A percentile compares a stretch with the other conserved stretches of the same genome.
phyloP scores from a whole-genome alignment of 2,797 vertebrate genomes.

The Xiphorhynchus erythropygius region DNA sequence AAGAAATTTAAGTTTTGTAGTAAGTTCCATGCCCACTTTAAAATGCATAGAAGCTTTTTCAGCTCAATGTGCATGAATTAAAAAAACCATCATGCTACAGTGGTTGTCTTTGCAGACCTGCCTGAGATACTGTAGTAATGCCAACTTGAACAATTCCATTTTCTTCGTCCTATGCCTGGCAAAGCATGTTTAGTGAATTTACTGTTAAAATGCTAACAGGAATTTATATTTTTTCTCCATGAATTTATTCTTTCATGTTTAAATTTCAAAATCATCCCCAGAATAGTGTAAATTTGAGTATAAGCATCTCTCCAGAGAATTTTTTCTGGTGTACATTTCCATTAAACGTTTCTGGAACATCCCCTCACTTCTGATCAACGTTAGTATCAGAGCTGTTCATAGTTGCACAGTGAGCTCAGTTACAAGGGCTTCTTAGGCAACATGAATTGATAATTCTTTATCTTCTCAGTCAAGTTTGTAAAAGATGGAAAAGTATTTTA shows the following conservation, averaged over 20 bases:
- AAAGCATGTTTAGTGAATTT: background rate
- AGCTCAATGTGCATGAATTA: background rate
- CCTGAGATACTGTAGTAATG: background rate
- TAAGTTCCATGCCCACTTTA: background rate
- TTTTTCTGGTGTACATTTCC: background rate
- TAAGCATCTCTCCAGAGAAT: background rate
- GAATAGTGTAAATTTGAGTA: background rate
- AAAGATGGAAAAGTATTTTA: background rate
- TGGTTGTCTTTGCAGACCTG: background rate
- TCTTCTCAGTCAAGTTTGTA: background rate
- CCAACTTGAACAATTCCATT: background rate
- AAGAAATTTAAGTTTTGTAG: background rate
- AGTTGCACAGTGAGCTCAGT: background rate
- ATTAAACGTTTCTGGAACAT: background rate
- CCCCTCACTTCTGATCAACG: rapidly evolving
- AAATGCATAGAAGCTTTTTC: background rate
- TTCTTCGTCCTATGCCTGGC: background rate
- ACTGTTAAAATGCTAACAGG: background rate
- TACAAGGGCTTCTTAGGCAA: background rate
- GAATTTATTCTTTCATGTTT: background rate
- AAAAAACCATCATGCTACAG: rapidly evolving
- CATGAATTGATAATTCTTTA: background rate
- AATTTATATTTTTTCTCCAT: background rate
- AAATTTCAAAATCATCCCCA: background rate
- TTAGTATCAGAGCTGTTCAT: background rate